Base-by-base conservation (phyloP, 1,140 invertebrate species). In the Drosophila ohnishii region DNA sequence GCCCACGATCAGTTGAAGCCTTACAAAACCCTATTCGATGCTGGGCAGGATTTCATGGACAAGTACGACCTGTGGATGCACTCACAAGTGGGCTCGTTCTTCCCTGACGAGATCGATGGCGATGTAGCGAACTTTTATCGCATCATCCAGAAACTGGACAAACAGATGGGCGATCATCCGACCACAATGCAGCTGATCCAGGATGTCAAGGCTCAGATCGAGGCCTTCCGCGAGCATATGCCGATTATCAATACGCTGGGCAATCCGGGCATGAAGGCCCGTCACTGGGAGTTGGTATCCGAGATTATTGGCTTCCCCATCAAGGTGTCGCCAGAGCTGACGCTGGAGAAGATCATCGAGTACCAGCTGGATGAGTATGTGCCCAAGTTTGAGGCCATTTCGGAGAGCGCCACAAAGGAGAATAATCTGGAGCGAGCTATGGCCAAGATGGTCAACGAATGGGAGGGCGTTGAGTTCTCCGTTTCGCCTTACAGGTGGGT, bases 251-350 rank as follows among this genome's bases (percentile, higher is more conserved):
- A 96, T 87, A 98, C 97, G 0, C 92, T 99, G 2, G 98, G 98
- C 42, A 99, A 99, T 94, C 97, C 98, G 5, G 97, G 96, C 37
- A 95, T 99, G 93, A 96, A 98, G 87, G 94, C 95, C 11, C 94
- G 98, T 10, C 98, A 99, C 92, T 99, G 98, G 98, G 97, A 98
- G 85, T 96, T 97, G 92, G 95, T 99, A 11, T 98, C 97, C 0
- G 97, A 99, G 81, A 97, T 98, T 63, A 96, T 99, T 77, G 98
- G 97, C 0, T 98, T 98, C 92, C 96, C 97, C 1, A 96, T 99
- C 25, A 95, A 95, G 80, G 95, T 98, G 6, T 96, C 98, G 71
- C 94, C 96, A 6, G 95, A 96, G 16, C 94, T 97, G 63, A 97
- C 97, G 2, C 92, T 99, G 5, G 95, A 95, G 25, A 97, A 97